These are phyloP conservation scores for Indri indri DNA, from an alignment of 2,113 vertebrate genomes.

Conservation along the genomic window DNA sequence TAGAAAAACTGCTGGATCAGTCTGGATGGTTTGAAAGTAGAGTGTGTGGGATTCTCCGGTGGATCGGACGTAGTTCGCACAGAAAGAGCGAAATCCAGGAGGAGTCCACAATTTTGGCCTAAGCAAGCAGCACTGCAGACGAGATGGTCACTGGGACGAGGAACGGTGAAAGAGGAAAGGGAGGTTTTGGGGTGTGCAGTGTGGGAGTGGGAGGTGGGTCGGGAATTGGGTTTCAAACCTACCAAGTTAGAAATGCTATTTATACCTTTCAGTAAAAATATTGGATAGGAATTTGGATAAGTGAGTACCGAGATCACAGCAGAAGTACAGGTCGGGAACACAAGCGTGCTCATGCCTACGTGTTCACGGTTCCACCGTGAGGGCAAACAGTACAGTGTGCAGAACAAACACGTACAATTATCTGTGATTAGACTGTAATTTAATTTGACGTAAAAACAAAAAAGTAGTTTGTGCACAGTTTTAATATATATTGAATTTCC, in stretches of 20 bases:
- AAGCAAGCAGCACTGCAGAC: not conserved
- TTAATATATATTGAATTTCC: conserved; percentile 40
- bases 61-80: not conserved
- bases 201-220: no score
- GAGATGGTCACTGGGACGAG: not conserved
- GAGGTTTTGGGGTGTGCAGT: no score
- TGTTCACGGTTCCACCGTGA: not conserved
- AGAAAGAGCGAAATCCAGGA: not conserved
- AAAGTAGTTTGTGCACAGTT: not conserved
- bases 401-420: conserved; percentile 26
- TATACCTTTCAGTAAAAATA: not conserved
- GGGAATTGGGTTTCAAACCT: not conserved
- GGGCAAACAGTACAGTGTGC: not conserved
- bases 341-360: not conserved
- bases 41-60: not conserved
- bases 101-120: not conserved
- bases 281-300: not conserved
- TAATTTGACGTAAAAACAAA: conserved; percentile 31
- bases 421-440: conserved; percentile 35
- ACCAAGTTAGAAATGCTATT: not conserved
- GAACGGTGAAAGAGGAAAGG: not conserved
- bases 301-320: not conserved
- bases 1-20: not conserved
- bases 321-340: not conserved
- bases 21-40: not conserved